Base-by-base conservation (phyloP, 2,797 vertebrate genomes). In the Myoxocephalus aenaeus region DNA sequence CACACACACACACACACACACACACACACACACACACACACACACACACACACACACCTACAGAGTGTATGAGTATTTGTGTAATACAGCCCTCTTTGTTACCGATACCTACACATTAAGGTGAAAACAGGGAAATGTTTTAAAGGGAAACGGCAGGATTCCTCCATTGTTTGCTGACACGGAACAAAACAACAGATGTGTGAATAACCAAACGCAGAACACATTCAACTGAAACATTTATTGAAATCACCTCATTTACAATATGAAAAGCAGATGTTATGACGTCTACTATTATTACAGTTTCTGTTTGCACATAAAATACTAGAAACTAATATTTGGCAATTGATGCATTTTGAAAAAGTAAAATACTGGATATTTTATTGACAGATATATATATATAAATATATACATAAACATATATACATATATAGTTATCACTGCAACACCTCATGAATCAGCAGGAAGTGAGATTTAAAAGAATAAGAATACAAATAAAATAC, bases 21-120 rank as follows among this genome's bases (percentile, higher is more conserved):
- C 51, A 65, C 51, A 56, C 78, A 70, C 71, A 48, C 67, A 63
- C 65, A 34, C 68, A 58, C 40, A 74, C 46, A 61, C 46, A 65
- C 56, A 73, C 56, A 66, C 57, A 59, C 36, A 25, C 58, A 40
- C 44, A 38, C 34, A 51, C 59, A 22, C 25, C 17, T 5, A 76
- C 18, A 63, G 12, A 65, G 29, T 77, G 69, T 75, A 76, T 67
- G 80, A 86, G 83, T 91, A 84, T 92, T 89, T 90, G 87, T 92
- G 83, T 88, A 86, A 81, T 75, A 83, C 68, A 77, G 54, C 71
- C 77, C 75, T 80, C 69, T 82, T 79, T 89, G 84, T 84, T 87
- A 85, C 89, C 75, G 87, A 90, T 86, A 85, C 89, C 75, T 87
- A 90, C 84, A 87, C 72, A 89, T 86, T 82, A 70, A 36, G 83